Conservation (phyloP, 2,888 invertebrate genomes). For the Cheiracanthium punctorium region DNA sequence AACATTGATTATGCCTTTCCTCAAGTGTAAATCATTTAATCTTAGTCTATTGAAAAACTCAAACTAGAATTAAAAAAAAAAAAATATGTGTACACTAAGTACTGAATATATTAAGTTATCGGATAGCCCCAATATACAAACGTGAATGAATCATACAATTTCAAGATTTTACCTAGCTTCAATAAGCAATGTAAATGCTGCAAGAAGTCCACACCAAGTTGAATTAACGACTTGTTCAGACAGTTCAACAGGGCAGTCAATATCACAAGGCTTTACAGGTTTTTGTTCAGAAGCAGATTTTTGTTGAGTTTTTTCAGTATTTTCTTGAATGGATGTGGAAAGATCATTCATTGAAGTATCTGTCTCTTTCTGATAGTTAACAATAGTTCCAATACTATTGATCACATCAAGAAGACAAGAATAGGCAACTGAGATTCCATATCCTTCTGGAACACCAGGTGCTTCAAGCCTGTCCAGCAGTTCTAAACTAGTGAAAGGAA, state of each 20-base stretch:
- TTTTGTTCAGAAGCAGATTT: conserved; percentile 21
- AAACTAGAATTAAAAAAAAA: no score
- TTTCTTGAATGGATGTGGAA: background rate
- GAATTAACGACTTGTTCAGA: conserved; percentile 87
- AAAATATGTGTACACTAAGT: no score
- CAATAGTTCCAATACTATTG: conserved; percentile 86
- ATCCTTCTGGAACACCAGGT: conserved; percentile 95
- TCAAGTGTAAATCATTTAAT: no score
- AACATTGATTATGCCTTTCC: no score
- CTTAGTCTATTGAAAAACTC: no score
- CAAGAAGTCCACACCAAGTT: conserved; percentile 95
- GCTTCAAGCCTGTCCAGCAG: conserved; percentile 97
- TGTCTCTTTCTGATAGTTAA: conserved; percentile 74
- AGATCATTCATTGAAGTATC: background rate
- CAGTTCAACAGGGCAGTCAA: conserved; percentile 40
- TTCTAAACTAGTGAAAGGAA: conserved; percentile 82
- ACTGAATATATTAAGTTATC: no score
- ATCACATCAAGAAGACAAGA: conserved; percentile 94
- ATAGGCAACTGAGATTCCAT: conserved; percentile 96
- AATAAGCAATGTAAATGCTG: conserved; percentile 91
- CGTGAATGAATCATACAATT: no score
- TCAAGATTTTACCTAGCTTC: conserved; percentile 91
- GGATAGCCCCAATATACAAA: no score
- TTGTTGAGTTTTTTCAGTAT: background rate
- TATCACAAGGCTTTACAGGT: conserved; percentile 48